A percentile compares a stretch with the other conserved stretches of the same genome.
These are phyloP conservation scores for Ctenosaura bakeri DNA, from an alignment of 2,797 vertebrate genomes.

Conservation along the genomic window DNA sequence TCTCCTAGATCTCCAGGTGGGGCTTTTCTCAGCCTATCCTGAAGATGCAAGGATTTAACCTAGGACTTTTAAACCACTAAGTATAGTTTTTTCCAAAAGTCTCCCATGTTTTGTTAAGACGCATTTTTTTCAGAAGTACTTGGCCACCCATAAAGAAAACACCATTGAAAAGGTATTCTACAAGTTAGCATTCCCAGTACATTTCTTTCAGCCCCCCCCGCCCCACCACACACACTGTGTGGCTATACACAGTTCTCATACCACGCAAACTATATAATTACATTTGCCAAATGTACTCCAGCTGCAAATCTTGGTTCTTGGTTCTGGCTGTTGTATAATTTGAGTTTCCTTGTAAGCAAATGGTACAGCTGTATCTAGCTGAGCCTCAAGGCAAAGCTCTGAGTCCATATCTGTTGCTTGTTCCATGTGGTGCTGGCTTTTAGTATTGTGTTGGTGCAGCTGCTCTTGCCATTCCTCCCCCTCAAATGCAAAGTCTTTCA, in stretches of 20 bases:
- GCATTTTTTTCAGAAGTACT: neutral
- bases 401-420: neutral
- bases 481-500: neutral
- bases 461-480: neutral
- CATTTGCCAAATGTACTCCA: slow-evolving; percentile 2
- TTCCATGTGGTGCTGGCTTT: neutral
- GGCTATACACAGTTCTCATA: neutral
- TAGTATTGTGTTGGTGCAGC: neutral
- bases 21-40: neutral
- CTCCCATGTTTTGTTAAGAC: neutral
- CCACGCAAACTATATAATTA: neutral
- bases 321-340: neutral
- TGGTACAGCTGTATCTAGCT: neutral
- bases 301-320: neutral
- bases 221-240: neutral
- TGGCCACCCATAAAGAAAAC: neutral
- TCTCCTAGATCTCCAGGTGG: neutral
- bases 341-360: neutral
- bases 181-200: neutral
- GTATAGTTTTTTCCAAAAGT: neutral
- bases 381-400: neutral
- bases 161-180: neutral
- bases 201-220: too few relatives aligned
- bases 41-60: neutral
- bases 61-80: neutral